Percentiles rank a stretch among this genome's conserved stretches.
phyloP scores from a whole-genome alignment of 1,140 invertebrate species.

The Apis cerana region DNA sequence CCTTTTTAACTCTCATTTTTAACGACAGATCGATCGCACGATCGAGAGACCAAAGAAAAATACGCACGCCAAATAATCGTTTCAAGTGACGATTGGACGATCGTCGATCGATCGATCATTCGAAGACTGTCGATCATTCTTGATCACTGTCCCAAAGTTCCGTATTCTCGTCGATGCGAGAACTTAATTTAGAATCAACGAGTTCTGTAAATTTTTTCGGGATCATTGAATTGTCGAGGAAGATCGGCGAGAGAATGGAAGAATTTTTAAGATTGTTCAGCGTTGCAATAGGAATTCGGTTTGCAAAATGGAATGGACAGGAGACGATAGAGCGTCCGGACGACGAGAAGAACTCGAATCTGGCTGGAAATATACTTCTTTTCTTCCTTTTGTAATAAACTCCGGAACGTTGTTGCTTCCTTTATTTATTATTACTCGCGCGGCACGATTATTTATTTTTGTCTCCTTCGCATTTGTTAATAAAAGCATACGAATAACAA shows the following conservation, averaged over 20 bases:
- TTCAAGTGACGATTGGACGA: constrained; percentile 9
- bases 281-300: neutral
- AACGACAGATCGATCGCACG: constrained; percentile 48
- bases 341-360: constrained; percentile 1
- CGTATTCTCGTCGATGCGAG: neutral
- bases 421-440: constrained; percentile 58
- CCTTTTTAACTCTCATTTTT: constrained; percentile 20
- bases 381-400: neutral
- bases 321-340: neutral
- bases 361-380: neutral
- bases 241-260: neutral
- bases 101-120: constrained; percentile 38
- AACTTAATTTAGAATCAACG: no score
- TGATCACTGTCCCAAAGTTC: neutral
- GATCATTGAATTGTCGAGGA: no score
- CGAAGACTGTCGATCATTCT: constrained; percentile 36
- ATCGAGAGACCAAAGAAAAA: constrained; percentile 62
- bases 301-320: neutral
- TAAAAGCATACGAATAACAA: constrained; percentile 65
- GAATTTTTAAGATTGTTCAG: neutral
- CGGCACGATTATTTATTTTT: constrained; percentile 68
- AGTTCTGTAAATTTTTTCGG: neutral
- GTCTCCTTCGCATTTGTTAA: constrained; percentile 67
- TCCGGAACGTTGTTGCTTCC: constrained; percentile 10
- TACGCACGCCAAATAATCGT: constrained; percentile 60